Percentiles rank a stretch among this genome's conserved stretches.
These are phyloP conservation scores for Drosophila imparisetae DNA, from an alignment of 2,888 invertebrate genomes.

Conservation along the genomic window DNA sequence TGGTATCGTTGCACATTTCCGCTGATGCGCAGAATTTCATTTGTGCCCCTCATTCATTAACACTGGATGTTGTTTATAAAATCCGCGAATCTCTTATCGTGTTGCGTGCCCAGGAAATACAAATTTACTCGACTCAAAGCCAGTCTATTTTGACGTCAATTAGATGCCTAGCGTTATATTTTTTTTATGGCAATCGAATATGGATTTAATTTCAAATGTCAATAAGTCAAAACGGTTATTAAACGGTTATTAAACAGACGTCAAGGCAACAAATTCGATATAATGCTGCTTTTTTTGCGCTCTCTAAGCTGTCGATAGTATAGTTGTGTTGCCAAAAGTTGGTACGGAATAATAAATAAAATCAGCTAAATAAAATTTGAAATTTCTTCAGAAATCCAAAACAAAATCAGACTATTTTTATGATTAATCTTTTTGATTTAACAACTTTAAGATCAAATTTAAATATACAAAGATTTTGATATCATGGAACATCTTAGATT, in stretches of 20 bases:
- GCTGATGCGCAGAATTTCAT: constrained; percentile 30
- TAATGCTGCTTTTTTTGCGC: background rate
- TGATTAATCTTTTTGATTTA: background rate
- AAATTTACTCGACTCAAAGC: background rate
- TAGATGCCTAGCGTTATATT: background rate
- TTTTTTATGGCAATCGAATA: background rate
- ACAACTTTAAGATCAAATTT: background rate
- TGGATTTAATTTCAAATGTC: constrained; percentile 1
- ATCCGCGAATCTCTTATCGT: background rate
- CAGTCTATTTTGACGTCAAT: background rate
- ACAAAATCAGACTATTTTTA: background rate
- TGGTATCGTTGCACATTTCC: constrained; percentile 26
- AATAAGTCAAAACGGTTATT: constrained; percentile 7
- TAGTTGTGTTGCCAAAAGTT: background rate
- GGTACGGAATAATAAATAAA: no score
- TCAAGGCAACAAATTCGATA: background rate
- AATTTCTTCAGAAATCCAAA: background rate
- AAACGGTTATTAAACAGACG: background rate
- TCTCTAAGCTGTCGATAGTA: background rate
- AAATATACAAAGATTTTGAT: no score
- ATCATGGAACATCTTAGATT: no score
- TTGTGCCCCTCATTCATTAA: constrained; percentile 48
- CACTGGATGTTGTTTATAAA: constrained; percentile 22
- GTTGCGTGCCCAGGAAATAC: constrained; percentile 14
- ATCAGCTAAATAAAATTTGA: background rate